phyloP scores from a whole-genome alignment of 2,888 invertebrate species.

The Ametastegia equiseti region DNA sequence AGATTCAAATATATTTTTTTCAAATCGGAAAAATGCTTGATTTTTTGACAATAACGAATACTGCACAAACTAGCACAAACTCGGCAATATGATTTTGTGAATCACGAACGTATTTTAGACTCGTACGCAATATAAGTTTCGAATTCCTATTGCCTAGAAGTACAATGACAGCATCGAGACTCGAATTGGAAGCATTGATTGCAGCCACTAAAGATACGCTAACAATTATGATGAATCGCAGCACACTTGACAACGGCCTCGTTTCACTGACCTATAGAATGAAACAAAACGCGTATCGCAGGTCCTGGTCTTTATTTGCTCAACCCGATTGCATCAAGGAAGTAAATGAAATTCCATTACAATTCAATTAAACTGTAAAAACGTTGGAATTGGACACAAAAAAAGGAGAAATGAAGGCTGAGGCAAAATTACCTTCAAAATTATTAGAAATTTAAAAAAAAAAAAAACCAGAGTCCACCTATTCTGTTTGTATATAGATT shows the following conservation, averaged over 20 bases:
- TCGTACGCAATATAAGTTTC: background rate
- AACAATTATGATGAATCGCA: constrained; percentile 23
- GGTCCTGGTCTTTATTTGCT: background rate
- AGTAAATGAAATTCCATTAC: too few relatives aligned
- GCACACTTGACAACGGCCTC: background rate
- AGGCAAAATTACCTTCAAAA: too few relatives aligned
- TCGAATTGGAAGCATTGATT: constrained; percentile 3
- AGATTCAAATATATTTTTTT: too few relatives aligned
- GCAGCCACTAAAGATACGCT: background rate
- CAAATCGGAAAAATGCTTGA: too few relatives aligned
- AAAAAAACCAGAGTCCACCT: too few relatives aligned
- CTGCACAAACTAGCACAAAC: too few relatives aligned
- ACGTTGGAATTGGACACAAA: too few relatives aligned
- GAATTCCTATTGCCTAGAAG: background rate
- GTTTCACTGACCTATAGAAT: constrained; percentile 23
- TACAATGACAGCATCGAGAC: background rate
- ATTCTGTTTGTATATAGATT: too few relatives aligned
- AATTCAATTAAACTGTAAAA: too few relatives aligned
- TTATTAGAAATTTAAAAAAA: too few relatives aligned
- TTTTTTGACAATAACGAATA: too few relatives aligned
- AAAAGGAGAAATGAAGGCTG: too few relatives aligned
- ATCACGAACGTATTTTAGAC: background rate
- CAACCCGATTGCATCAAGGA: background rate
- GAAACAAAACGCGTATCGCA: background rate
- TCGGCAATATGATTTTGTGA: background rate